These are phyloP conservation scores for Hyla sarda DNA, from an alignment of 2,113 vertebrate species.

Conservation along the genomic window DNA sequence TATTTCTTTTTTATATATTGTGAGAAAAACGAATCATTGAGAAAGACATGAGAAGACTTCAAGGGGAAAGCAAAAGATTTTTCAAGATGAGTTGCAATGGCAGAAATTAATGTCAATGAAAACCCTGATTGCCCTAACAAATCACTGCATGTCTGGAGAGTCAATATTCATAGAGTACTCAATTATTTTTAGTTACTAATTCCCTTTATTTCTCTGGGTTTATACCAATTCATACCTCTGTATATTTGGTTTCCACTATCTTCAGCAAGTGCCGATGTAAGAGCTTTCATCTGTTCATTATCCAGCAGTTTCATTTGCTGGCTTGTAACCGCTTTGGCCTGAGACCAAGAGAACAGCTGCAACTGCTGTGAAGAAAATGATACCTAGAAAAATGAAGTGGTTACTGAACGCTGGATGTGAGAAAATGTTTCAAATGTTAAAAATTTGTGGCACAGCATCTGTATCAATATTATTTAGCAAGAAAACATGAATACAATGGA, in stretches of 20 bases:
- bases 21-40: background rate
- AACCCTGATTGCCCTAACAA: background rate
- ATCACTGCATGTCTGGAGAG: background rate
- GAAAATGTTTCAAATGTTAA: no score
- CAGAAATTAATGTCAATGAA: background rate
- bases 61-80: no score
- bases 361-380: conserved; percentile 73
- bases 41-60: background rate
- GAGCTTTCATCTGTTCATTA: conserved; percentile 23
- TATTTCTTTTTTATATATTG: background rate
- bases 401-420: no score
- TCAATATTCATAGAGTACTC: no score
- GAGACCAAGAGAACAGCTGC: conserved; percentile 77
- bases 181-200: background rate
- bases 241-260: conserved; percentile 18
- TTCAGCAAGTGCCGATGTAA: background rate
- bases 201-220: background rate
- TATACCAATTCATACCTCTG: conserved; percentile 25
- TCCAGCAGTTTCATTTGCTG: conserved; percentile 62
- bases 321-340: conserved; percentile 72
- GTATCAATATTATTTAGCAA: background rate
- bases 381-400: conserved; percentile 63
- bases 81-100: background rate
- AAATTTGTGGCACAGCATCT: background rate
- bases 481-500: no score